phyloP scores from a whole-genome alignment of 2,113 vertebrate species.

The Ictalurus furcatus region DNA sequence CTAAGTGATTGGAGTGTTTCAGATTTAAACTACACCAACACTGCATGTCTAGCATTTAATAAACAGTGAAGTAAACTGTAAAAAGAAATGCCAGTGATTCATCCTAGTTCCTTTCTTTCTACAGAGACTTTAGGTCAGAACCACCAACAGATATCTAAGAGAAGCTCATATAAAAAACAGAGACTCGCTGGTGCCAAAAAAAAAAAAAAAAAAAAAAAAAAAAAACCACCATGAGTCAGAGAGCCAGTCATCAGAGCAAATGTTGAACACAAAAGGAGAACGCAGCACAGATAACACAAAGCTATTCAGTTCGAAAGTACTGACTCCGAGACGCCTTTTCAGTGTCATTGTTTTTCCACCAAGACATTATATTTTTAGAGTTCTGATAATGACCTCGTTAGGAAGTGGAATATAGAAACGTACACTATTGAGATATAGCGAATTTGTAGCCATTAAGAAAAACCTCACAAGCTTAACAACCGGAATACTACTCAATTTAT shows the following conservation, averaged over 20 bases:
- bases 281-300: not conserved
- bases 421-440: not conserved
- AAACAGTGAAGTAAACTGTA: not conserved
- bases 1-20: not conserved
- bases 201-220: no score
- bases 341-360: not conserved
- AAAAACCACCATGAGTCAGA: slow-evolving; percentile 1
- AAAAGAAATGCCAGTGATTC: slow-evolving; percentile 18
- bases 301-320: not conserved
- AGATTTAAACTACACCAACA: not conserved
- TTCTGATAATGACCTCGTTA: not conserved
- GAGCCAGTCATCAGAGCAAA: slow-evolving; percentile 28
- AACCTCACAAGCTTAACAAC: not conserved
- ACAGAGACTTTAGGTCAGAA: slow-evolving; percentile 21
- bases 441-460: no score
- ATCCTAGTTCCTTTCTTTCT: slow-evolving; percentile 5
- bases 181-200: slow-evolving; percentile 3
- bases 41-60: slow-evolving; percentile 4
- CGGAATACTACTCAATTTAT: not conserved
- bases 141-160: slow-evolving; percentile 10
- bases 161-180: slow-evolving; percentile 21
- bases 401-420: not conserved
- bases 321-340: not conserved
- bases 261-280: slow-evolving; percentile 2
- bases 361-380: not conserved